Base-by-base conservation (phyloP, 2,888 invertebrate species). In the Rhorus exstirpatorius region DNA sequence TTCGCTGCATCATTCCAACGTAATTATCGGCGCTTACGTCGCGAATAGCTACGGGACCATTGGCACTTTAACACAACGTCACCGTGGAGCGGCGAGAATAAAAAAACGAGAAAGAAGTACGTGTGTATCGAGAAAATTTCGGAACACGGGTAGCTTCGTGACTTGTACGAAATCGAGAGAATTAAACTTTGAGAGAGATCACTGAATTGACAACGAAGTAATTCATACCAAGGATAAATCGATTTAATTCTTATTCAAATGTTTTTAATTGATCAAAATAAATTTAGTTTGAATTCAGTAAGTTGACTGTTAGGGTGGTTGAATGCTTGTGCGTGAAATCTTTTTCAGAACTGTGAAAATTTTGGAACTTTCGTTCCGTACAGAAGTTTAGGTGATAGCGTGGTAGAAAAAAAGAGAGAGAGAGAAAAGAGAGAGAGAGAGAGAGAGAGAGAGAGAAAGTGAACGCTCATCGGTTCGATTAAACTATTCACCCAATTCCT, bases 401-500 rank as follows among this genome's bases (percentile, higher is more conserved):
- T 38, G 31, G 31, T 14, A n/a, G 14, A 3, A 4, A 10, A 8
- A 63, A 12, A 1, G 46, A 0, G 3, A 35, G 1, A 26, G 38
- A 19, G 7, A 26, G 0, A 44, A 3, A 24, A 6, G 67, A 2
- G 49, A 10, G 35, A 6, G 67, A 2, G 49, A 10, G 31, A 26
- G 24, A 6, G 26, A 26, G 60, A 49, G 21, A 53, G 19, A 53
- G 38, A 49, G 68, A 55, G 55, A 79, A 17, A 60, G 26, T 26
- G 0, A 38, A 53, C 53, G 68, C 31, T 67, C 71, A 61, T 75
- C 41, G 65, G 38, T 79, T 76, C 51, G 65, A 82, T 76, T 46
- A 53, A 70, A 71, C 75, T 75, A 79, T 82, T 79, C 75, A 82
- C 79, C 82, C 75, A 79, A 70, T 71, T 82, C 53, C 53, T 38